Evolutionary conservation across 2,888 invertebrate species (phyloP).

Genomic region (Himalopsyche japonica): DNA sequence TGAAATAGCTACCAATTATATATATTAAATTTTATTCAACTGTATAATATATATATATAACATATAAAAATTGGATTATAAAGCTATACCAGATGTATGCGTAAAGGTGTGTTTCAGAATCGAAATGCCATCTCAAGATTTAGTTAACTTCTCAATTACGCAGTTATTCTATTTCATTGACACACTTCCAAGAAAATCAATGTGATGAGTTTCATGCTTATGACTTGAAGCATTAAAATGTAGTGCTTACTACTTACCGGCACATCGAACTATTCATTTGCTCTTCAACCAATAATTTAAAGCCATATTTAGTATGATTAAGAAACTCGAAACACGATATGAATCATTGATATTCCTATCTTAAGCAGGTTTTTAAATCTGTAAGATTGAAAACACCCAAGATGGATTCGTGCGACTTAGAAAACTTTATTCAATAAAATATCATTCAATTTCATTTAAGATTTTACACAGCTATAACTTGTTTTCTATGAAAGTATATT

Average conservation of each 20-base stretch:
- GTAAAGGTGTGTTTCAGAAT: too few species aligned
- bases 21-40: too few species aligned
- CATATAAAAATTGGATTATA: too few species aligned
- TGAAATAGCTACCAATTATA: too few species aligned
- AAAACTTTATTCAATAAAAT: background rate
- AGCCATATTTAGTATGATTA: background rate
- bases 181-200: too few species aligned
- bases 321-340: background rate
- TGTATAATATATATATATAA: too few species aligned
- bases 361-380: background rate
- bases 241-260: background rate
- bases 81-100: too few species aligned
- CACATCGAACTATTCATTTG: background rate
- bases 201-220: too few species aligned
- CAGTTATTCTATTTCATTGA: too few species aligned
- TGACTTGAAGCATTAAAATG: background rate
- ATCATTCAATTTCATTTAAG: background rate
- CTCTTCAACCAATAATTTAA: background rate
- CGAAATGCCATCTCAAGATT: too few species aligned
- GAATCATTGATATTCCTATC: background rate
- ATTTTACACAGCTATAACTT: background rate
- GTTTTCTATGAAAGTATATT: background rate
- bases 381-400: background rate
- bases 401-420: background rate
- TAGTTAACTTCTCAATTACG: too few species aligned